phyloP scores from a whole-genome alignment of 2,797 vertebrate species.

The Bovichtus variegatus region DNA sequence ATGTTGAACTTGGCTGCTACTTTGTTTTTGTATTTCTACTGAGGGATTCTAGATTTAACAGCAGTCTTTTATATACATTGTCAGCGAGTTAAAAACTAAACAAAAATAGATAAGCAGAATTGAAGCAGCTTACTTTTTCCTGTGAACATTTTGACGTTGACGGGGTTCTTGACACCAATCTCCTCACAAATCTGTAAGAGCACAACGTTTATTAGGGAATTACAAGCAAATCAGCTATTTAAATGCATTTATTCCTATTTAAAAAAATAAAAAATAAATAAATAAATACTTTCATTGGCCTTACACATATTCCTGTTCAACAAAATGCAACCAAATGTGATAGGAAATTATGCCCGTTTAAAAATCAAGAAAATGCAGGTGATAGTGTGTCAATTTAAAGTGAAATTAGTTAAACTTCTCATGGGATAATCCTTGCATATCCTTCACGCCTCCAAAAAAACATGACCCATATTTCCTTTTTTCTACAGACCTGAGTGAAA shows the following conservation, averaged over 20 bases:
- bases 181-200: conserved; percentile 91
- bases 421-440: too few species aligned
- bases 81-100: neutral
- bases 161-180: conserved; percentile 89
- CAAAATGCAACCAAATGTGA: neutral
- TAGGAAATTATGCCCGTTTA: neutral
- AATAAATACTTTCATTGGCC: neutral
- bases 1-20: rapidly evolving
- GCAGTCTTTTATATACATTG: neutral
- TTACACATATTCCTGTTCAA: neutral
- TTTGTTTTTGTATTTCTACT: neutral
- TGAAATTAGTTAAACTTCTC: too few species aligned
- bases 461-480: rapidly evolving
- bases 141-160: conserved; percentile 94
- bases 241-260: neutral
- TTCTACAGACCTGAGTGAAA: conserved; percentile 88
- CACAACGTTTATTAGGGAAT: neutral
- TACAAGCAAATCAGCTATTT: neutral
- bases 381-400: neutral
- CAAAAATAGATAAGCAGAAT: neutral
- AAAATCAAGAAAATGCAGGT: neutral
- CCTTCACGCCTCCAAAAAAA: neutral
- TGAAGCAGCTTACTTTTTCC: conserved; percentile 91
- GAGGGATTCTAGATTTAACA: neutral
- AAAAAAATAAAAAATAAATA: too few species aligned